phyloP scores from a whole-genome alignment of 2,113 vertebrate species.

The Sapayoa aenigma region DNA sequence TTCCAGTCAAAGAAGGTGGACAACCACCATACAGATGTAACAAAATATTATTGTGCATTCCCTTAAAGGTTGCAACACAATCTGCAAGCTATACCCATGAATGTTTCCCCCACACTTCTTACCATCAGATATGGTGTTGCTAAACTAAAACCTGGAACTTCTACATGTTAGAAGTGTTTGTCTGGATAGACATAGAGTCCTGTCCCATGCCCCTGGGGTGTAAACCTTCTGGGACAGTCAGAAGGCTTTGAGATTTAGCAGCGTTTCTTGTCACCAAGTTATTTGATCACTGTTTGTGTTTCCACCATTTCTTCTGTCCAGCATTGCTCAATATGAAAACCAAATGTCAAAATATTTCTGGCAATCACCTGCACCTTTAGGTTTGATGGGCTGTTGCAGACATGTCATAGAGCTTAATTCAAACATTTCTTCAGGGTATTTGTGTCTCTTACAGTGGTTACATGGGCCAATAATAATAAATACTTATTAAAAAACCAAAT shows the following conservation, averaged over 20 bases:
- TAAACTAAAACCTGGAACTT: background rate
- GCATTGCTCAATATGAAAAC: background rate
- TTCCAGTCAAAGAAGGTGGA: background rate
- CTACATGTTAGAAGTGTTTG: background rate
- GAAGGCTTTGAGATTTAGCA: background rate
- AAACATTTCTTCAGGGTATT: background rate
- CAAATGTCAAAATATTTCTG: background rate
- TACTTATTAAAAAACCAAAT: background rate
- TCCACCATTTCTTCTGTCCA: background rate
- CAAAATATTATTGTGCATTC: background rate
- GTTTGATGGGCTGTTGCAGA: background rate
- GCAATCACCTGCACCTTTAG: background rate
- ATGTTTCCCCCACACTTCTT: background rate
- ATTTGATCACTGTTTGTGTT: background rate
- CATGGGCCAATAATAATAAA: background rate
- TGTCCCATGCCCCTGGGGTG: fast-evolving
- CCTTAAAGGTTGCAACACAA: background rate
- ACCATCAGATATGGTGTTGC: background rate
- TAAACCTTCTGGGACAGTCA: background rate
- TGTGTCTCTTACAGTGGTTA: background rate
- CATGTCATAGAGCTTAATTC: background rate
- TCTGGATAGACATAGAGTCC: background rate
- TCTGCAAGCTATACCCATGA: background rate
- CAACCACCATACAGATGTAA: background rate
- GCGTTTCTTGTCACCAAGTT: background rate